A percentile compares a stretch with the other conserved stretches of the same genome.
Conservation (phyloP, 2,113 vertebrate genomes). For the Crotalus viridis region DNA sequence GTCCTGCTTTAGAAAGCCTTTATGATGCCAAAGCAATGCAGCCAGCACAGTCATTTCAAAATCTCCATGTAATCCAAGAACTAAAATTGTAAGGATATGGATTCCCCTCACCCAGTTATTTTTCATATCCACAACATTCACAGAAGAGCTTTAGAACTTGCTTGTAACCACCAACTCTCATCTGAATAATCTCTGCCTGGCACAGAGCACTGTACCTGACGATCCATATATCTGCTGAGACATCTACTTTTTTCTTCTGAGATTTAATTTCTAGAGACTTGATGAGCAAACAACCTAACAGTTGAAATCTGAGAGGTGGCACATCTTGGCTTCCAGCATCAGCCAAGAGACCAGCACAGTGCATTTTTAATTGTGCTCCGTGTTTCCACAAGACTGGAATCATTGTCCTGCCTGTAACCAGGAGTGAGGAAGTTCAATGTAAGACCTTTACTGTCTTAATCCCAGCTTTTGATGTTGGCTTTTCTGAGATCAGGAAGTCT, state of each 20-base stretch:
- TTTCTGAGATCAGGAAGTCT: background rate
- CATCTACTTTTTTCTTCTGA: background rate
- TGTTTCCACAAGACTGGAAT: background rate
- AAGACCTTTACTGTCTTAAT: background rate
- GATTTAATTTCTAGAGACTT: background rate
- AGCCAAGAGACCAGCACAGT: background rate
- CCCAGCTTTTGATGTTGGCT: background rate
- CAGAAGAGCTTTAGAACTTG: background rate
- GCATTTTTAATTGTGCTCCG: background rate
- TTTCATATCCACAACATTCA: background rate
- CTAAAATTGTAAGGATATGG: background rate
- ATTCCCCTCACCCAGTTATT: background rate
- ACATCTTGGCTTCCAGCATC: background rate
- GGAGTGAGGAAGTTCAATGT: background rate
- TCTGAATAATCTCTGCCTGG: background rate
- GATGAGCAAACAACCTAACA: background rate
- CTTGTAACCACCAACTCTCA: background rate
- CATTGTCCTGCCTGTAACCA: background rate
- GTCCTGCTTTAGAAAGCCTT: background rate
- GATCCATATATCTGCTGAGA: background rate
- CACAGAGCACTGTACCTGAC: background rate
- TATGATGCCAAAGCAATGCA: constrained; percentile 30
- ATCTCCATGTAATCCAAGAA: background rate
- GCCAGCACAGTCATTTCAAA: constrained; percentile 18
- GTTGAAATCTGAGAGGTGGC: background rate